Base-by-base conservation (phyloP, 2,113 vertebrate species). In the Dolichallabes microphthalmus region DNA sequence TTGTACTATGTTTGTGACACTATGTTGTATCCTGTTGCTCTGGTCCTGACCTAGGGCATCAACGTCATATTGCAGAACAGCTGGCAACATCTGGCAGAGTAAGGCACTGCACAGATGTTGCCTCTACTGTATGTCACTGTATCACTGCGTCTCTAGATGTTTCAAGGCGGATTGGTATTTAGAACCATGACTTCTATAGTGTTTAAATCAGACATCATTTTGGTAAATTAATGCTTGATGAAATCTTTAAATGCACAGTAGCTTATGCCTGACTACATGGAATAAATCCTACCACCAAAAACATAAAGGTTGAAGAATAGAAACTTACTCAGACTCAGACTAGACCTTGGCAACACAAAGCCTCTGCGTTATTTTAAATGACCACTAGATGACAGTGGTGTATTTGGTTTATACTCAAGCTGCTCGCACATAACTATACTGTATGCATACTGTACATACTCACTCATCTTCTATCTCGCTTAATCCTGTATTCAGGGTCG, bases 311-410 rank as follows among this genome's bases (percentile, higher is more conserved):
- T 39, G 68, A 71, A 8, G 2, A 22, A 20, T 10, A 32, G 15
- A 14, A 68, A 32, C 19, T 6, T 45, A 45, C 39, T 32, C 14
- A 68, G 64, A 68, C 6, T 68, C 19, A 58, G 32, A 80, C 58
- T n/a, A 39, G 25, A 25, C 0, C 68, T 11, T 45, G 22, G 35
- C 15, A 10, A 45, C 8, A 2, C 20, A 17, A 14, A n/a, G 11
- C 17, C 17, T 12, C 4, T 35, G 27, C 27, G 17, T 55, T 53
- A 55, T 32, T 55, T 55, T 11, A 19, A 32, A 78, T 60, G 27
- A 32, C 64, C 50, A 58, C 66, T 35, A 71, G 81, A 82, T 71
- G 81, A 19, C 12, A 55, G 50, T 32, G 11, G 22, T 82, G 66
- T 22, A 25, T 39, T 82, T 57, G 39, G 27, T 71, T 39, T 9